phyloP scores from a whole-genome alignment of 2,888 invertebrate species.

The Clusia tigrina region DNA sequence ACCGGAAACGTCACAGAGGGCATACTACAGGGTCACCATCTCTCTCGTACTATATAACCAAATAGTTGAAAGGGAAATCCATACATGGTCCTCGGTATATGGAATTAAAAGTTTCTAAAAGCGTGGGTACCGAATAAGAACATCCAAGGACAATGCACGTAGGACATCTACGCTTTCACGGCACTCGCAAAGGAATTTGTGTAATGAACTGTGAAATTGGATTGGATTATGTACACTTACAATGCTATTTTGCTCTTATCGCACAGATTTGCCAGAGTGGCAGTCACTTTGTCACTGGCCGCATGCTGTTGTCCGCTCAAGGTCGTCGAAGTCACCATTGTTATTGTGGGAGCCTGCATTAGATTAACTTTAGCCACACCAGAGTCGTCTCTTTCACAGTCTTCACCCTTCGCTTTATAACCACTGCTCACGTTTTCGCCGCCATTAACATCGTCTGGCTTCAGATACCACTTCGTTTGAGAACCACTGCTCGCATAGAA shows the following conservation, averaged over 20 bases:
- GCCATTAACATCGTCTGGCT: slow-evolving; percentile 40
- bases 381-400: not conserved
- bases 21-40: too few relatives aligned
- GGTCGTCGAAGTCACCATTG: not conserved
- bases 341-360: not conserved
- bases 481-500: slow-evolving; percentile 46
- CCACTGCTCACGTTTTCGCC: not conserved
- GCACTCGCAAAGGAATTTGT: too few relatives aligned
- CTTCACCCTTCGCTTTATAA: too few relatives aligned
- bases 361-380: not conserved
- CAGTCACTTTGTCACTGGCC: not conserved
- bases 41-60: too few relatives aligned
- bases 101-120: too few relatives aligned
- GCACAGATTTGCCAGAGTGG: not conserved
- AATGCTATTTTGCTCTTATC: not conserved
- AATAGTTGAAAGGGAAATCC: too few relatives aligned
- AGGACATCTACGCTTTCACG: too few relatives aligned
- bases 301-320: not conserved
- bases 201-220: slow-evolving; percentile 13
- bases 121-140: too few relatives aligned
- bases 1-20: too few relatives aligned
- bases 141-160: too few relatives aligned
- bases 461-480: slow-evolving; percentile 55
- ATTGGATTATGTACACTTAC: too few relatives aligned
- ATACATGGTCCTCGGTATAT: too few relatives aligned